Evolutionary conservation across 2,888 invertebrate genomes (phyloP), one percentile per base, ranked within the genome.

Genomic region (Shargacucullia verbasci): DNA sequence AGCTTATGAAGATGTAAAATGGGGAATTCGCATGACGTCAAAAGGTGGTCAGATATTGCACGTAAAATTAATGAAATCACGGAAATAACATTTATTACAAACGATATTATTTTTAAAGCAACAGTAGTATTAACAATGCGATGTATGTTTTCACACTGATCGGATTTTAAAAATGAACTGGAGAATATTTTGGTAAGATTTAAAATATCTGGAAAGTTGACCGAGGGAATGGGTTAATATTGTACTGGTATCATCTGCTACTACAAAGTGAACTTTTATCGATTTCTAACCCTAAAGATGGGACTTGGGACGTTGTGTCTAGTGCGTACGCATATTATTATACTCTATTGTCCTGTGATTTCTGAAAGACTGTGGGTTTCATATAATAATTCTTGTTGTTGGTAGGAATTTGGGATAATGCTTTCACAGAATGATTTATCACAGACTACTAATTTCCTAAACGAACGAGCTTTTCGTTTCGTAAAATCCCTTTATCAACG

Each of bases 1-100:
- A 52, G 20, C 55, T 66, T 47, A 60, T 71, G 61, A 66, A 74
- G 59, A 66, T 69, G 60, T 59, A 46, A 61, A 59, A 61, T 54
- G 56, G 45, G 39, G 43, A 60, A 60, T 72, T 55, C 15, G 25
- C 7, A 41, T 67, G 57, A 66, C 60, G 63, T 61, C 46, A 50
- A 46, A 50, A 57, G 44, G 38, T 58, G 55, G 56, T 63, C 62
- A 58, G 58, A 47, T 58, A 49, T 44, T 49, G 45, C 39, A 48
- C n/a, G 52, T 27, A 45, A 41, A 59, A 57, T 59, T 54, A 44
- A 56, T 57, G 12, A 46, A 38, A 39, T 15, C 35, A 52, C 31
- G 31, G 25, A 29, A 43, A 43, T 39, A 31, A 44, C 43, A 41
- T 49, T 31, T 6, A 39, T 44, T 14, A 13, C 12, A 8, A 27